Base-by-base conservation (phyloP, 2,113 vertebrate genomes). In the Apus apus region DNA sequence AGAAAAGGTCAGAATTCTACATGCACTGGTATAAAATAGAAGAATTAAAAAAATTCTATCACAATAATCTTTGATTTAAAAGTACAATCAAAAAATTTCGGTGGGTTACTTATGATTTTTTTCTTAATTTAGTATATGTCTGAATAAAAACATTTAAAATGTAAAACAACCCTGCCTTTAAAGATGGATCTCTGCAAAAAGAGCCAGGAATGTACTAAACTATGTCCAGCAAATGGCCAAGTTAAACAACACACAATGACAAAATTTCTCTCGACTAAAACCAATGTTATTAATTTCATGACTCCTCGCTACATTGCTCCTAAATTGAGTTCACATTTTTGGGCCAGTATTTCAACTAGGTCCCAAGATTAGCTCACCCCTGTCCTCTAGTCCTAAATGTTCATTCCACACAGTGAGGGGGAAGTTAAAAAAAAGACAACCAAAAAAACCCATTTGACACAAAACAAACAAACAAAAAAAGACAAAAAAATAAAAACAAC, bases 161-260 rank as follows among this genome's bases (percentile, higher is more conserved):
- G 43, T 29, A 78, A 51, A 93, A 57, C 77, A 81, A 64, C 43
- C n/a, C 64, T 95, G 45, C 30, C 66, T 76, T 58, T 91, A 61
- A 95, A 91, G 86, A 94, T 60, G 50, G 58, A 73, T 85, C 67
- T 91, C 93, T 61, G 64, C 30, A 62, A 84, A 88, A 95, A 72
- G 23, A 73, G 76, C 76, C 85, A 95, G 90, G 82, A 96, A 96
- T 79, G 87, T 61, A 94, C 70, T 64, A 67, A 89, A 34, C 38
- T 74, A 74, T 95, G 90, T 93, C 34, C 27, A 95, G 76, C 32
- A 82, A 94, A 92, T 50, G 32, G 90, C 94, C 94, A 95, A 97
- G 82, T 84, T 76, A 97, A 97, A 95, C 87, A 97, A 56, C 9
- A 61, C 40, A 74, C 77, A n/a, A 32, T 58, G 40, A 90, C 74